Evolutionary conservation across 2,113 vertebrate species (phyloP).

Genomic region (Elgaria multicarinata): DNA sequence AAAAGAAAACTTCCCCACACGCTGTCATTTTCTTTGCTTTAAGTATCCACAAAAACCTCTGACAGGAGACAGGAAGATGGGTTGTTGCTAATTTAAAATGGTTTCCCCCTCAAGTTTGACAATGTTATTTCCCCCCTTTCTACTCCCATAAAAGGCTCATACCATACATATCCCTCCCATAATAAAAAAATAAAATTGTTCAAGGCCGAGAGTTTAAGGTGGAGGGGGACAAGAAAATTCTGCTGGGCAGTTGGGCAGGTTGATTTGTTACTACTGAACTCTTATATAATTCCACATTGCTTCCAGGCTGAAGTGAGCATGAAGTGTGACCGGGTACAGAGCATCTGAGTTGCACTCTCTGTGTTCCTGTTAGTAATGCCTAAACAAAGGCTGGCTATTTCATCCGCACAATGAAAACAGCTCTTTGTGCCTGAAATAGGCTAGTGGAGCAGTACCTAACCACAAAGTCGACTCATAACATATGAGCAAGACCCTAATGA

Average conservation of each 20-base stretch:
- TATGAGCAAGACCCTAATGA: conserved; percentile 3
- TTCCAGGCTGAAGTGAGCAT: neutral
- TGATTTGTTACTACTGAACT: neutral
- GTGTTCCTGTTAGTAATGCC: neutral
- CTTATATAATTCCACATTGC: neutral
- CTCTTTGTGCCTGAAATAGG: conserved; percentile 6
- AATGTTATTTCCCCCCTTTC: neutral
- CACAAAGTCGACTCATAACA: neutral
- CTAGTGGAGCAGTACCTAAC: conserved; percentile 1
- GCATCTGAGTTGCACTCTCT: neutral
- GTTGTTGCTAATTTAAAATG: neutral
- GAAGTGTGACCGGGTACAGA: neutral
- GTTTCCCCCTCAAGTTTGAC: neutral
- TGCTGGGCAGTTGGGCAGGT: neutral
- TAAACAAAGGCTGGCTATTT: neutral
- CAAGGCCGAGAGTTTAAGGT: neutral
- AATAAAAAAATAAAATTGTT: conserved; percentile 8
- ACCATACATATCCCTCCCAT: conserved; percentile 13
- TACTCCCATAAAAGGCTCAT: neutral
- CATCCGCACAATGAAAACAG: neutral
- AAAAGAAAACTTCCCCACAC: neutral
- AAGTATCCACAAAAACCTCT: neutral
- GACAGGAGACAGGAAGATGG: conserved; percentile 8
- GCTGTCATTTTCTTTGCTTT: neutral
- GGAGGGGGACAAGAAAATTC: neutral